phyloP scores from a whole-genome alignment of 2,888 invertebrate genomes.

The Pogonocherus hispidulus region DNA sequence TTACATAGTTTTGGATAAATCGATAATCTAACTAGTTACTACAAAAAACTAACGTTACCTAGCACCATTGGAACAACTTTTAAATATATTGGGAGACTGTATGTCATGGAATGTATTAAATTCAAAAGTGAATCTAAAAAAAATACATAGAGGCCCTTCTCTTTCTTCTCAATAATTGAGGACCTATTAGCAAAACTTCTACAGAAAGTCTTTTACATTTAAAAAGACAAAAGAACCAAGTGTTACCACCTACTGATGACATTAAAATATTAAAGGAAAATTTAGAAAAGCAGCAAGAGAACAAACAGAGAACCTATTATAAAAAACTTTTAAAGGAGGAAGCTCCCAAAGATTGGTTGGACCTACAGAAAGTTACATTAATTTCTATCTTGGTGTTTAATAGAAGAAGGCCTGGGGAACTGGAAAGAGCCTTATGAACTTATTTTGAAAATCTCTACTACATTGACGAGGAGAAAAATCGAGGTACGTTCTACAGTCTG shows the following conservation, averaged over 20 bases:
- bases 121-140: neutral
- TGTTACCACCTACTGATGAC: constrained; percentile 8
- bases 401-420: constrained; percentile 5
- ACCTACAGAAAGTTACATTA: constrained; percentile 9
- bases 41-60: neutral
- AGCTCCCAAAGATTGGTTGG: neutral
- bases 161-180: neutral
- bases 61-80: neutral
- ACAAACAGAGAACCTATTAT: constrained; percentile 1
- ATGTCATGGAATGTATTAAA: constrained; percentile 18
- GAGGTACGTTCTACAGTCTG: neutral
- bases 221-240: neutral
- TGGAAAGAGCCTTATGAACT: neutral
- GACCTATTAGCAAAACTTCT: constrained; percentile 8
- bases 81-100: neutral
- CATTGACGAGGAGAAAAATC: neutral
- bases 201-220: constrained; percentile 9
- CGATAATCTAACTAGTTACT: neutral
- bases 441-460: neutral
- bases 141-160: neutral
- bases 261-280: neutral
- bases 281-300: neutral
- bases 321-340: neutral
- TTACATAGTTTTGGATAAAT: neutral
- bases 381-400: constrained; percentile 10